Evolutionary conservation across 2,113 vertebrate genomes (phyloP), one percentile per base, ranked within the genome.

Genomic region (Epinephelus lanceolatus): DNA sequence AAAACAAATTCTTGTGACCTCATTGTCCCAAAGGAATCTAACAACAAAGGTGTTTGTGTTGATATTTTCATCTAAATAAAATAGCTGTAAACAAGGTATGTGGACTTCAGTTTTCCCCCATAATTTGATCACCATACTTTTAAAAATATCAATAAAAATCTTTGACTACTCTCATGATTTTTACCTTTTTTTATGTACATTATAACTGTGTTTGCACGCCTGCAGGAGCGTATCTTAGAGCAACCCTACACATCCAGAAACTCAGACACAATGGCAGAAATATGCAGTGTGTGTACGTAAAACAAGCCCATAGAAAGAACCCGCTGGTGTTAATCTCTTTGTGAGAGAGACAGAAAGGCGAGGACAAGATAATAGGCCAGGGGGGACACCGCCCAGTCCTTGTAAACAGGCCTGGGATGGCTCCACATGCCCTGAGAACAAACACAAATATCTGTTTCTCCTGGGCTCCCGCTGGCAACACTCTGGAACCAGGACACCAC

Each of bases 371-470:
- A 92, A 90, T 89, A 77, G 72, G 55, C 70, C 79, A 56, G 81
- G 27, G 25, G 75, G 42, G 89, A 60, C 80, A 83, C 89, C 91
- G 71, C 94, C 93, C 85, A 85, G 85, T 81, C 56, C 90, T 87
- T 84, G 86, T 92, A 93, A 93, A 93, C 90, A 91, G 69, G 87
- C 25, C 76, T 33, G 55, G 59, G 85, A 80, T 73, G 57, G 65
- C 66, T 79, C 81, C 78, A 78, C 87, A 91, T 85, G 90, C 86
- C 91, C 88, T 19, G 51, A 86, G 90, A 91, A 86, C 83, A 88
- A 86, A 92, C 62, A 61, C 78, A 73, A 88, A 92, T 90, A 93
- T 90, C 87, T 76, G 76, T 93, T 86, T 90, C 90, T 91, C 42
- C 67, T 69, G 55, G 37, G 74, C 55, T 84, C 25, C 75, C 42